Conservation (phyloP, 2,888 invertebrate species). For the Volucella zonaria region DNA sequence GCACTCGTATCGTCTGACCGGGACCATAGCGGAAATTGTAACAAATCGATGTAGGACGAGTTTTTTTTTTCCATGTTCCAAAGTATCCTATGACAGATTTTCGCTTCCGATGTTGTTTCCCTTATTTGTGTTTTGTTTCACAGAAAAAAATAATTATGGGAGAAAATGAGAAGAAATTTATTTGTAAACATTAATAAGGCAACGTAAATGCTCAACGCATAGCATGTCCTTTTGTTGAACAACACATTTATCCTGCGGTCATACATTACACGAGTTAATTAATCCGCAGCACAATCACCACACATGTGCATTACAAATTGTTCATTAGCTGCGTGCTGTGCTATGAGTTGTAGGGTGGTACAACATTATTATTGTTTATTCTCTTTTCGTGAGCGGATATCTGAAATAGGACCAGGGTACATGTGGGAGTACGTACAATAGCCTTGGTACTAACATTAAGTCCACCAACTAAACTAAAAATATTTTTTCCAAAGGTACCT, state of each 20-base stretch:
- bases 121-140: no score
- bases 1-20: conserved; percentile 26
- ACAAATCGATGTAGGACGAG: conserved; percentile 17
- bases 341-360: background rate
- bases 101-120: background rate
- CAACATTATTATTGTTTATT: conserved; percentile 24
- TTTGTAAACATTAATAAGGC: conserved; percentile 6
- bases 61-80: background rate
- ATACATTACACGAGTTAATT: conserved; percentile 28
- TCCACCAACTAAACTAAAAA: no score
- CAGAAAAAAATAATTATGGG: no score
- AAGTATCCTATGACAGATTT: background rate
- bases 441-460: no score
- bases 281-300: conserved; percentile 21
- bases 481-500: background rate
- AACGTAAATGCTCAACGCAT: background rate
- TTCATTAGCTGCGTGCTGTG: background rate
- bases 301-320: conserved; percentile 6
- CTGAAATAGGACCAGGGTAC: background rate
- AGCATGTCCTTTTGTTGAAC: background rate
- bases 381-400: background rate
- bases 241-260: background rate
- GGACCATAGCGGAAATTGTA: conserved; percentile 31
- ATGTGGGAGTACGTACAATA: background rate
- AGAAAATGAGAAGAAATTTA: background rate